phyloP scores from a whole-genome alignment of 1,140 invertebrate genomes.

The Drosophila subobscura region DNA sequence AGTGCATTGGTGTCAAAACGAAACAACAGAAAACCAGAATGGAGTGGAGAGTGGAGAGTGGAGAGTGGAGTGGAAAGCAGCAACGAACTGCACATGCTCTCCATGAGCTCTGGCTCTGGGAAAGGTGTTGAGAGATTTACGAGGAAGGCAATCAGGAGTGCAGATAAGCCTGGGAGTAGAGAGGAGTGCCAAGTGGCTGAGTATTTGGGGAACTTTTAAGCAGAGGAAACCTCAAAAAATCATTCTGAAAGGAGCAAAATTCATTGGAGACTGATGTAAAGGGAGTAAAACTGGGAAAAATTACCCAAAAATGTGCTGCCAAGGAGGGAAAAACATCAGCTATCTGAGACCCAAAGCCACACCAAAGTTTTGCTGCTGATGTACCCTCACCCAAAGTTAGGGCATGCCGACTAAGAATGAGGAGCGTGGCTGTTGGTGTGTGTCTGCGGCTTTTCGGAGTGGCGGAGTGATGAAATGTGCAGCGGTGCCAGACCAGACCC shows the following conservation, averaged over 20 bases:
- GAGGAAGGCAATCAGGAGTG: neutral
- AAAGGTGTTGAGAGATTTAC: slow-evolving; percentile 15
- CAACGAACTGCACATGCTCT: slow-evolving; percentile 38
- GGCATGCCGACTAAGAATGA: slow-evolving; percentile 26
- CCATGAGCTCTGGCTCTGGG: neutral
- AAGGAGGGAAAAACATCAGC: too few relatives aligned
- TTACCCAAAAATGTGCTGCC: neutral
- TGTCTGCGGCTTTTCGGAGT: slow-evolving; percentile 25
- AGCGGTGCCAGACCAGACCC: slow-evolving; percentile 35
- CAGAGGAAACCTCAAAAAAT: too few relatives aligned
- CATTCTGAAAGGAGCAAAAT: too few relatives aligned
- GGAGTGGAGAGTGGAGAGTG: slow-evolving; percentile 6
- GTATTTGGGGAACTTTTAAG: neutral
- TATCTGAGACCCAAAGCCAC: too few relatives aligned
- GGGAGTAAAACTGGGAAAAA: too few relatives aligned
- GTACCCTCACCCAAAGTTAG: slow-evolving; percentile 3
- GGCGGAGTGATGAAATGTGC: slow-evolving; percentile 69
- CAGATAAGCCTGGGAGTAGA: too few relatives aligned
- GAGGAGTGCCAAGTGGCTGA: neutral
- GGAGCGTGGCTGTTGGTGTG: neutral
- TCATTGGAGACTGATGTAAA: too few relatives aligned
- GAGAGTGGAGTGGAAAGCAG: slow-evolving; percentile 1
- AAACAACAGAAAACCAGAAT: slow-evolving; percentile 35
- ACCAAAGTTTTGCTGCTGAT: too few relatives aligned
- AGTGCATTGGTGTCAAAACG: slow-evolving; percentile 76